Percentiles rank a stretch among this genome's conserved stretches.
phyloP scores from a whole-genome alignment of 2,888 invertebrate genomes.

The Ariolimax columbianus region DNA sequence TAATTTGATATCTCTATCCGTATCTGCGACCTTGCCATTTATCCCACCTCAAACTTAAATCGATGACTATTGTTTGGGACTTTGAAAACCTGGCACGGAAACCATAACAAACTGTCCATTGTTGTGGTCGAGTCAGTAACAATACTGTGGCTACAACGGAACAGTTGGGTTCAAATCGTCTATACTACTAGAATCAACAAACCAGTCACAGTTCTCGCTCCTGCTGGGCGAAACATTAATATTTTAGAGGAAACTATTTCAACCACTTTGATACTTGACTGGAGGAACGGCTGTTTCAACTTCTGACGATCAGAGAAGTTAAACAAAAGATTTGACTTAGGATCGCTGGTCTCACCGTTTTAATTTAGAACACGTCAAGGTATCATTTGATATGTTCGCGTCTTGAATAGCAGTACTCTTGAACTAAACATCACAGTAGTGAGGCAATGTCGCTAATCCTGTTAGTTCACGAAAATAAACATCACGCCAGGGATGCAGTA shows the following conservation, averaged over 20 bases:
- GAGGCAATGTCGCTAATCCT: too few species aligned
- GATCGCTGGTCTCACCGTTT: too few species aligned
- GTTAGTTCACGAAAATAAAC: too few species aligned
- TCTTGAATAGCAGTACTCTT: too few species aligned
- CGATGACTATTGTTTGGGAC: too few species aligned
- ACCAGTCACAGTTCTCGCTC: not conserved
- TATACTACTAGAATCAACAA: conserved; percentile 19
- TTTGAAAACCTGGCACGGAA: not conserved
- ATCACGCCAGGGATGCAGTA: too few species aligned
- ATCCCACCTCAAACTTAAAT: not conserved
- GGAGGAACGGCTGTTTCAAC: not conserved
- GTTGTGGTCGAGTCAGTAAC: not conserved
- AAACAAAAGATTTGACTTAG: not conserved
- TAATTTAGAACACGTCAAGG: too few species aligned
- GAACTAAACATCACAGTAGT: too few species aligned
- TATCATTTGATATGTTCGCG: too few species aligned
- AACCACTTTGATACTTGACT: conserved; percentile 8
- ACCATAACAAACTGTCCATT: conserved; percentile 3
- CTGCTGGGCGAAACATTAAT: not conserved
- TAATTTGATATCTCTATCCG: too few species aligned
- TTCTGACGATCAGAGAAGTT: not conserved
- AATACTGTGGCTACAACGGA: not conserved
- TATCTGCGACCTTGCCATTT: too few species aligned
- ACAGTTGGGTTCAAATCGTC: not conserved
- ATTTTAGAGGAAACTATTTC: conserved; percentile 19